Base-by-base conservation (phyloP, 2,797 vertebrate genomes). In the Anguilla marmorata region DNA sequence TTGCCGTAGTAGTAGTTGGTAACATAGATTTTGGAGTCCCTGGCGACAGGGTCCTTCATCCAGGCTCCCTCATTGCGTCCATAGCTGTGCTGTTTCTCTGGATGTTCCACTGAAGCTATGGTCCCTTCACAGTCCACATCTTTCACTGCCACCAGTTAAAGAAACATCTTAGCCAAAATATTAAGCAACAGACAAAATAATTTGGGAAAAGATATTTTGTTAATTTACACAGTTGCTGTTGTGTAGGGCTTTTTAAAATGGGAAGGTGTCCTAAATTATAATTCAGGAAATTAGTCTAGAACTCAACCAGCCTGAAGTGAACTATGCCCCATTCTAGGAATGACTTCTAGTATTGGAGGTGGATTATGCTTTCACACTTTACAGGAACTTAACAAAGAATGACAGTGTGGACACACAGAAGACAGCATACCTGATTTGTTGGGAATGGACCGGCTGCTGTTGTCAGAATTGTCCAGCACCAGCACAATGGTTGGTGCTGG, bases 1-100 rank as follows among this genome's bases (percentile, higher is more conserved):
- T 99, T 99, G 66, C 98, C 98, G 0, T 99, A 99, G 93, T 99
- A 99, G 92, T 99, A 99, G 94, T 99, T 99, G 87, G 98, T 99
- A 92, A 99, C 95, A 0, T 98, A 99, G 94, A 99, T 98, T 90
- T 97, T 98, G 90, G 96, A 97, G 27, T 99, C 98, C 92, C 94
- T 97, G 30, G 98, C 96, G 0, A 95, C 89, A 0, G 98, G 98
- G 92, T 99, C 98, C 93, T 99, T 99, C 98, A 99, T 99, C 98
- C 98, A 99, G 85, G 98, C 98, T 2, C 98, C 98, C 88, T 99
- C 98, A 0, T 99, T 98, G 69, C 98, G 98, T 14, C 98, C 98
- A 0, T 99, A 99, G 93, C 98, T 99, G 94, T 99, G 98, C 74
- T 99, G 97, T 89, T 97, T 97, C 88, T 90, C 91, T 0, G 98